Evolutionary conservation across 23 tunicate genomes (phyloP).

Genomic region (Halocynthia roretzi): DNA sequence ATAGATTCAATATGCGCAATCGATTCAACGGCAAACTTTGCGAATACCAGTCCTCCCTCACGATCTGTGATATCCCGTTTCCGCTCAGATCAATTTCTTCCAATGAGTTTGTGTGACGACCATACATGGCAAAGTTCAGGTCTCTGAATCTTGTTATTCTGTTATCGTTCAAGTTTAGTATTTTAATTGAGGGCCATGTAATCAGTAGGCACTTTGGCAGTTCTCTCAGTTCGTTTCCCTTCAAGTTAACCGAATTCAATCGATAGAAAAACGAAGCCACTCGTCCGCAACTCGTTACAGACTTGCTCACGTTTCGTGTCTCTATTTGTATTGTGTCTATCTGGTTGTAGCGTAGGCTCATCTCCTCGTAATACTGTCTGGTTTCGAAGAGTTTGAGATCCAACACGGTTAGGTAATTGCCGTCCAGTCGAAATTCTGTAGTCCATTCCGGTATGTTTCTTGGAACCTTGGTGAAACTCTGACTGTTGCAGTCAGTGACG

Average conservation of each 20-base stretch:
- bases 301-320: background rate
- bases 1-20: slow-evolving; percentile 37
- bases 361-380: slow-evolving; percentile 53
- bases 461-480: slow-evolving; percentile 35
- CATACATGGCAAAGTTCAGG: slow-evolving; percentile 35
- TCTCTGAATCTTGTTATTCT: slow-evolving; percentile 22
- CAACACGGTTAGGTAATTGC: slow-evolving; percentile 37
- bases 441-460: slow-evolving; percentile 82
- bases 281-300: slow-evolving; percentile 9
- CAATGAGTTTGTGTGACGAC: slow-evolving; percentile 30
- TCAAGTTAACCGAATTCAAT: slow-evolving; percentile 32
- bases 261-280: slow-evolving; percentile 30
- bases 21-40: slow-evolving; percentile 31
- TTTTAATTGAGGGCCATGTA: slow-evolving; percentile 45
- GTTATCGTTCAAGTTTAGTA: slow-evolving; percentile 52
- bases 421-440: slow-evolving; percentile 58
- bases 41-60: slow-evolving; percentile 26
- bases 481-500: slow-evolving; percentile 61
- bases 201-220: slow-evolving; percentile 67
- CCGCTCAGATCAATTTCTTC: slow-evolving; percentile 41
- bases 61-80: slow-evolving; percentile 31
- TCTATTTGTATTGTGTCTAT: slow-evolving; percentile 4
- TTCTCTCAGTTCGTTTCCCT: slow-evolving; percentile 42
- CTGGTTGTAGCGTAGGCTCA: slow-evolving; percentile 64
- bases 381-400: slow-evolving; percentile 36